phyloP scores from a whole-genome alignment of 2,888 invertebrate species.

The Aphidius colemani region DNA sequence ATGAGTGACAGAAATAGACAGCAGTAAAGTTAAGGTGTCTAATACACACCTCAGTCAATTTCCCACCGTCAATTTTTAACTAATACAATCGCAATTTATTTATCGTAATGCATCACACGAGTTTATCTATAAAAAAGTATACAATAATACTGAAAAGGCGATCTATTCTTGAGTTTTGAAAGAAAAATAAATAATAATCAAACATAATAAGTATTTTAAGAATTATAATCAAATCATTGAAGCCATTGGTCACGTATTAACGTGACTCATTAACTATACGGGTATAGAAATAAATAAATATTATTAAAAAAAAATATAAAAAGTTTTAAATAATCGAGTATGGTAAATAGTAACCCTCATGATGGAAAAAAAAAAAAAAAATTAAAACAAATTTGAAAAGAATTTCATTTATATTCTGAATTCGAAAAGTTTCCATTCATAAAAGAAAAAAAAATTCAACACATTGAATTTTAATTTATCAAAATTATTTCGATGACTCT shows the following conservation, averaged over 20 bases:
- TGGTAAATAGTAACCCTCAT: conserved; percentile 20
- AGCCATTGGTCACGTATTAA: conserved; percentile 45
- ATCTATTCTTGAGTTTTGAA: too few species aligned
- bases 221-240: conserved; percentile 22
- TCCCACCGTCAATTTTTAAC: conserved; percentile 9
- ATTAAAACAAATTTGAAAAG: conserved; percentile 12
- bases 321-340: too few species aligned
- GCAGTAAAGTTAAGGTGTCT: conserved; percentile 2
- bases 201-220: conserved; percentile 25
- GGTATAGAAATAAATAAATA: conserved; percentile 40
- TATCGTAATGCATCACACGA: conserved; percentile 32
- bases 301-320: conserved; percentile 30
- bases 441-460: background rate
- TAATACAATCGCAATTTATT: conserved; percentile 5
- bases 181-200: conserved; percentile 5
- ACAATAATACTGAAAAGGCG: conserved; percentile 44
- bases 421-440: conserved; percentile 10
- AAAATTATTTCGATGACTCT: too few species aligned
- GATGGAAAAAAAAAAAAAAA: conserved; percentile 10
- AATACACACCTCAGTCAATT: conserved; percentile 15
- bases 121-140: conserved; percentile 47
- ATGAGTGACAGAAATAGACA: conserved; percentile 15
- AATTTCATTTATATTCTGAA: conserved; percentile 9
- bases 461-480: too few species aligned
- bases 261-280: conserved; percentile 44